These are phyloP conservation scores for Pinna nobilis DNA, from an alignment of 1,140 invertebrate genomes.

Conservation along the genomic window DNA sequence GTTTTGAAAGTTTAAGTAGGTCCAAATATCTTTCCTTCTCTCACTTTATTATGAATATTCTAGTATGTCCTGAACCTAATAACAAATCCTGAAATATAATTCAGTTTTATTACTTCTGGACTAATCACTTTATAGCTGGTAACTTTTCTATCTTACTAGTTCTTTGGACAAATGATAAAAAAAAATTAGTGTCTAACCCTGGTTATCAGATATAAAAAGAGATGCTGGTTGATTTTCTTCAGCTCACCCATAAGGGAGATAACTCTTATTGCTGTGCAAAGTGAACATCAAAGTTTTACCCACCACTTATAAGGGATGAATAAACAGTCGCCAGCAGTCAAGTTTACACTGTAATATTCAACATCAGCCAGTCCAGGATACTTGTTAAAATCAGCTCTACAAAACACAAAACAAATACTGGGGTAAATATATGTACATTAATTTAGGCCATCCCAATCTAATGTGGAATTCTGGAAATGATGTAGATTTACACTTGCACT, in stretches of 20 bases:
- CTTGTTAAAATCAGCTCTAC: constrained; percentile 65
- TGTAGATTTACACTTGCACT: too few species aligned
- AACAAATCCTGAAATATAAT: too few species aligned
- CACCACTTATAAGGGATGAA: constrained; percentile 72
- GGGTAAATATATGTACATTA: background rate
- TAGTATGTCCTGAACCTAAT: too few species aligned
- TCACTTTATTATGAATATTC: too few species aligned
- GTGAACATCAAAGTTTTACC: background rate
- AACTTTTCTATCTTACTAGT: too few species aligned
- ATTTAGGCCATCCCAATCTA: background rate
- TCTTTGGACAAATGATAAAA: too few species aligned
- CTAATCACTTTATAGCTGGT: too few species aligned
- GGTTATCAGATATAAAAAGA: too few species aligned
- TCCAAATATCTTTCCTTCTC: too few species aligned
- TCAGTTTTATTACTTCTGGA: too few species aligned
- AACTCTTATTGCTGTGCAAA: background rate
- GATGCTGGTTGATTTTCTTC: background rate
- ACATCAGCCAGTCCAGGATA: constrained; percentile 68
- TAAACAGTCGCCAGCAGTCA: constrained; percentile 70
- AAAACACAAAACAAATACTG: constrained; percentile 23
- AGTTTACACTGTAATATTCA: constrained; percentile 62
- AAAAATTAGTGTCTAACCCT: background rate
- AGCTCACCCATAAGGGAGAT: background rate
- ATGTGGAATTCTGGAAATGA: too few species aligned
- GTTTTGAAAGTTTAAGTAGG: too few species aligned